Conservation (phyloP, 2,113 vertebrate species). For the Arothron firmamentum region DNA sequence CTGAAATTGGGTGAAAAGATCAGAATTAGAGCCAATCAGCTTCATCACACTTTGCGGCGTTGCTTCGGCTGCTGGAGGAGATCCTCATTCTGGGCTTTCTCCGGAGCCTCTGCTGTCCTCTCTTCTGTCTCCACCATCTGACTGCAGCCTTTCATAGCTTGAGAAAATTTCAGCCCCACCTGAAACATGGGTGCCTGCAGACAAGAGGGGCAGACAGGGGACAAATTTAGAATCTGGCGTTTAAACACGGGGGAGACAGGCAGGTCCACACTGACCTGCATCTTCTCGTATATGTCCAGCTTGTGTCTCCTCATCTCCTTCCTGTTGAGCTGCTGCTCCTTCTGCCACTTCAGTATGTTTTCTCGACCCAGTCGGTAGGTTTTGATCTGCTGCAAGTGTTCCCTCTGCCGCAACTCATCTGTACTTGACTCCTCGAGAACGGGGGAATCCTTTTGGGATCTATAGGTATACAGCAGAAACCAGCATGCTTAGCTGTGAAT, state of each 20-base stretch:
- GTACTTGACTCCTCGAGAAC: slow-evolving; percentile 65
- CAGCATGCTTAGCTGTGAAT: neutral
- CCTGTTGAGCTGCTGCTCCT: slow-evolving; percentile 61
- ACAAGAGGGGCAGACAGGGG: slow-evolving; percentile 7
- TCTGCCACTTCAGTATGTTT: slow-evolving; percentile 68
- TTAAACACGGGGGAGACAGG: neutral
- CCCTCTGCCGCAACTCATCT: slow-evolving; percentile 68
- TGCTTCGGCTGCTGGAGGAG: slow-evolving; percentile 46
- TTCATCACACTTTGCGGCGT: slow-evolving; percentile 23
- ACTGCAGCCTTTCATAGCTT: slow-evolving; percentile 66
- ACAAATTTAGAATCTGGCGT: neutral
- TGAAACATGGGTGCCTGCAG: slow-evolving; percentile 39
- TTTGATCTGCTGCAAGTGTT: slow-evolving; percentile 77
- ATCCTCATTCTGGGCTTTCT: slow-evolving; percentile 32
- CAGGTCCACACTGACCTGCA: slow-evolving; percentile 72
- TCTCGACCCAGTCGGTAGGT: slow-evolving; percentile 73
- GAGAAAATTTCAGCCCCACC: slow-evolving; percentile 55
- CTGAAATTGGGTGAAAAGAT: no score
- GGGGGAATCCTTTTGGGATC: slow-evolving; percentile 62
- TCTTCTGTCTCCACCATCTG: slow-evolving; percentile 62
- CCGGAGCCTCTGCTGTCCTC: slow-evolving; percentile 56
- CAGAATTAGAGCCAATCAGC: no score
- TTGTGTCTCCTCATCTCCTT: slow-evolving; percentile 68
- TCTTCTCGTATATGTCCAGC: slow-evolving; percentile 73
- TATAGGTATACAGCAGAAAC: slow-evolving; percentile 42